Evolutionary conservation across 2,113 vertebrate species (phyloP), one percentile per base, ranked within the genome.

Genomic region (Bombycilla garrulus): DNA sequence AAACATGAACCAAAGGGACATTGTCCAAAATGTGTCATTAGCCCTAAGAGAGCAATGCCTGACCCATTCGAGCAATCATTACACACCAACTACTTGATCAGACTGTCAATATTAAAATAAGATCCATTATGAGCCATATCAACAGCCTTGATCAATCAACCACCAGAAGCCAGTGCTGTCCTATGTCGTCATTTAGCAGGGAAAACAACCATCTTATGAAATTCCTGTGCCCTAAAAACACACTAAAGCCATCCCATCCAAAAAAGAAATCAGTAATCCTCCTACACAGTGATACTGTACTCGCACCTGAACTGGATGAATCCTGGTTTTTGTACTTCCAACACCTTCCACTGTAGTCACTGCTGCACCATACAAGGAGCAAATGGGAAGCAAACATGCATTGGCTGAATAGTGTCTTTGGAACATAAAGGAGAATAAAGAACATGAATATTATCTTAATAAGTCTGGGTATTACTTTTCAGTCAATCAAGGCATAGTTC

Each of bases 271-370:
- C 6, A 33, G 17, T 44, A 35, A 73, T 61, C 25, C 33, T 58
- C 24, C 26, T 51, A 74, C 11, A n/a, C 17, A 67, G 31, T 25
- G 40, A 42, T 28, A 19, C 23, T 26, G 14, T 35, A 11, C 15
- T 92, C 88, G 94, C 92, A 99, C 99, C 98, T 98, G 98, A 51
- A 98, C 98, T 0, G 98, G 98, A 92, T 98, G 98, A 91, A 98
- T 88, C 81, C 98, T 98, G 96, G 96, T 98, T 96, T 97, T 98
- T 85, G 97, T 98, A 98, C 94, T 98, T 94, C 98, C 98, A 62
- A 98, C 65, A 72, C 98, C 98, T 97, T 99, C 98, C 81, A 98
- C 98, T 3, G 98, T 98, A 86, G 98, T 98, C 91, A 99, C 94
- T 2, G 98, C 97, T 2, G 90, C 96, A 25, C 98, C 98, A 10